Evolutionary conservation across 2,888 invertebrate genomes (phyloP).

Genomic region (Galerucella calmariensis): DNA sequence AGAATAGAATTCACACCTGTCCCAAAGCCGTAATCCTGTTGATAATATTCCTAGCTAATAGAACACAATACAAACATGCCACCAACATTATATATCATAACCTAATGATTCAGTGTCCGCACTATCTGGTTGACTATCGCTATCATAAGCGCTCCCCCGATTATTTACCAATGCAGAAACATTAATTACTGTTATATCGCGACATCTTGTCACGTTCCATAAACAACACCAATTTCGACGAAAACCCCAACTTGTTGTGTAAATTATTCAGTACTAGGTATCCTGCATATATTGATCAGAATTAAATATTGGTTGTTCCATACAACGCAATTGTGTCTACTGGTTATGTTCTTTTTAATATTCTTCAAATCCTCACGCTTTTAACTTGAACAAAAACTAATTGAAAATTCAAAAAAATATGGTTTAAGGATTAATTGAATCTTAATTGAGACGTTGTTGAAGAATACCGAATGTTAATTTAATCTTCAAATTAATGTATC

Average conservation of each 20-base stretch:
- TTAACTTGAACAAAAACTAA: too few relatives aligned
- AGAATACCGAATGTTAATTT: too few relatives aligned
- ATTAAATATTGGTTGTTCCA: slow-evolving; percentile 14
- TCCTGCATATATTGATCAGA: slow-evolving; percentile 33
- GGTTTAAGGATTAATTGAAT: too few relatives aligned
- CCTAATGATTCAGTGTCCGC: slow-evolving; percentile 60
- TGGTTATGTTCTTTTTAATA: not conserved
- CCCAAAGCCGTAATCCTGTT: slow-evolving; percentile 58
- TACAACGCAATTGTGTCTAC: not conserved
- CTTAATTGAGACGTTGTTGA: too few relatives aligned
- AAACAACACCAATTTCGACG: slow-evolving; percentile 50
- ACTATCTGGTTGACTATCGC: slow-evolving; percentile 59
- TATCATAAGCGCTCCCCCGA: slow-evolving; percentile 59
- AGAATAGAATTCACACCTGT: slow-evolving; percentile 59
- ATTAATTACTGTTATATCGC: slow-evolving; percentile 59
- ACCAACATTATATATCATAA: slow-evolving; percentile 60
- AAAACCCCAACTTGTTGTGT: slow-evolving; percentile 45
- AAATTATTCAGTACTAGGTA: slow-evolving; percentile 47
- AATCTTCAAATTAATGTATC: too few relatives aligned
- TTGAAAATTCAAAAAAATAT: too few relatives aligned
- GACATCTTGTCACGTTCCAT: slow-evolving; percentile 53
- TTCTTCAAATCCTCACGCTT: not conserved
- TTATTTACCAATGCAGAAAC: slow-evolving; percentile 60
- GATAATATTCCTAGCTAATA: slow-evolving; percentile 57
- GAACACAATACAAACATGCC: slow-evolving; percentile 60